Conservation (phyloP, 2,888 invertebrate species). For the Drosophila kambysellisi region DNA sequence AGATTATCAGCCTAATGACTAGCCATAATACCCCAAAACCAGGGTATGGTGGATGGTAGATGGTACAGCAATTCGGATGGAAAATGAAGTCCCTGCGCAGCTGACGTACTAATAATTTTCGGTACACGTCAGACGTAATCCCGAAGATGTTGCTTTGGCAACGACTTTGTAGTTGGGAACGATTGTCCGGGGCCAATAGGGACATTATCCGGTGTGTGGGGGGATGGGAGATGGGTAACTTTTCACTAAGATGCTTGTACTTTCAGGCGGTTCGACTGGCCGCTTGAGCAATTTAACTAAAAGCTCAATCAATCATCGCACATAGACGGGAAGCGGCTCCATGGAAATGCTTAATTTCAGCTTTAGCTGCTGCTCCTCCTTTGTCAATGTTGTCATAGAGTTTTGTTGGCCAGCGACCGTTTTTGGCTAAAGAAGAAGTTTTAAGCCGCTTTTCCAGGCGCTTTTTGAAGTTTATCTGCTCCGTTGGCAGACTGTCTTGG, state of each 20-base stretch:
- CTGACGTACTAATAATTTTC: slow-evolving; percentile 51
- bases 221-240: slow-evolving; percentile 8
- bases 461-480: slow-evolving; percentile 70
- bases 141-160: slow-evolving; percentile 57
- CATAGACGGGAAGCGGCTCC: slow-evolving; percentile 36
- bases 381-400: slow-evolving; percentile 67
- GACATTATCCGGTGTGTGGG: slow-evolving; percentile 8
- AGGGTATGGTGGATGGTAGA: not conserved
- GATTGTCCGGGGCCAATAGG: slow-evolving; percentile 7
- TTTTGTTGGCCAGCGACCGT: slow-evolving; percentile 31
- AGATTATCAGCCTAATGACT: slow-evolving; percentile 12
- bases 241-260: slow-evolving; percentile 59
- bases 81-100: slow-evolving; percentile 36
- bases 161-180: slow-evolving; percentile 46
- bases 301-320: slow-evolving; percentile 75
- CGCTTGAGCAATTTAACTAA: slow-evolving; percentile 72
- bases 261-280: slow-evolving; percentile 45
- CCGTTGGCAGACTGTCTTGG: slow-evolving; percentile 31
- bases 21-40: slow-evolving; percentile 2
- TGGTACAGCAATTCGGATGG: slow-evolving; percentile 18
- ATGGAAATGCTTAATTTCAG: slow-evolving; percentile 65
- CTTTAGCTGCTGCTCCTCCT: slow-evolving; percentile 26
- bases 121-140: slow-evolving; percentile 49
- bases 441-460: slow-evolving; percentile 70
- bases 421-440: slow-evolving; percentile 55